Evolutionary conservation across 2,113 vertebrate species (phyloP), one percentile per base, ranked within the genome.

Genomic region (Aythya baeri): DNA sequence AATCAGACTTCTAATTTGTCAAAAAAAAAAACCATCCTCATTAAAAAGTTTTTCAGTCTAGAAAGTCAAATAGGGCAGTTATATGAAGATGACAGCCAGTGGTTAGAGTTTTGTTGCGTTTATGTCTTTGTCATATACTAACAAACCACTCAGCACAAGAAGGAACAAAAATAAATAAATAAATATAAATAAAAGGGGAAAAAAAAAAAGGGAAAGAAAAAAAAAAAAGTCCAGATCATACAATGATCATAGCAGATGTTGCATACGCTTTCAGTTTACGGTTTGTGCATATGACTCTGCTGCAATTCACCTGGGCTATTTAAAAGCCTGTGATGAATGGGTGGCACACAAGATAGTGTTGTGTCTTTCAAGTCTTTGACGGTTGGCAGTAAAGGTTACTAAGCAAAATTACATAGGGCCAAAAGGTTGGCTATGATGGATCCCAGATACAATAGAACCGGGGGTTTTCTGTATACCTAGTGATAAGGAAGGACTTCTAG

Each of bases 21-120:
- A 83, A 4, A 38, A 52, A 66, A 76, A 76, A 91, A 91, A 97
- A 88, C 89, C 20, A 71, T n/a, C 44, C 91, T 96, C 89, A 94
- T 97, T 96, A 96, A 96, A 97, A 97, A 78, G 65, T 46, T 97
- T 97, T 92, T 77, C 34, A 83, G 43, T 75, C 41, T 94, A 71
- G 81, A 79, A 96, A 92, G 50, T 93, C 65, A 94, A 67, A 66
- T 70, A 90, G 73, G 85, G 74, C 46, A 94, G 76, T 82, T n/a
- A 23, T 44, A 81, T 13, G 54, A 86, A 55, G 38, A 49, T 66
- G 52, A 83, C 50, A 95, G 72, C 29, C 2, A 2, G 74, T 94
- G 91, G 29, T 74, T 95, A 41, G 0, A 2, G 54, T 88, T 95
- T 83, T 83, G n/a, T 94, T 96, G 74, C 46, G 73, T 77, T 68